These are phyloP conservation scores for Sebastes wilsoni DNA, from an alignment of 2,797 vertebrate genomes.

Conservation along the genomic window DNA sequence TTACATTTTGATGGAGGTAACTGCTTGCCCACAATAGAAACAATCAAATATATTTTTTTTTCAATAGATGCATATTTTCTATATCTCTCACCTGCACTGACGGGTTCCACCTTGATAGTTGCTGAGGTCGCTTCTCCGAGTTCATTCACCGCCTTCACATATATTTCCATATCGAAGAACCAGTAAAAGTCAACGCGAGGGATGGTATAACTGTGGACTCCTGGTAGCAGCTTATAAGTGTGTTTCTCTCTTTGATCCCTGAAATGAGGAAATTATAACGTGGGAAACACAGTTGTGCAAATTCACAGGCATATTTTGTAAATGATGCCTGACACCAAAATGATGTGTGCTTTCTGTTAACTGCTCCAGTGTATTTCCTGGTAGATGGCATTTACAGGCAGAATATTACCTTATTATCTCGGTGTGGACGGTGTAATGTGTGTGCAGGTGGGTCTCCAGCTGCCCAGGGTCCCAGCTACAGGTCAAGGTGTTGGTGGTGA, in stretches of 20 bases:
- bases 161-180: constrained; percentile 81
- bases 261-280: background rate
- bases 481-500: constrained; percentile 70
- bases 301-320: background rate
- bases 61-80: background rate
- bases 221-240: constrained; percentile 47
- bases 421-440: constrained; percentile 75
- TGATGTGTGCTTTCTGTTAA: background rate
- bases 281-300: constrained; percentile 1
- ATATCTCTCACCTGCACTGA: constrained; percentile 81
- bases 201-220: constrained; percentile 76
- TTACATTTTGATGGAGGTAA: background rate
- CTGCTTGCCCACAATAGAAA: background rate
- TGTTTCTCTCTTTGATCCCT: constrained; percentile 42
- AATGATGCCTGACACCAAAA: background rate
- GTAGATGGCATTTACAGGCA: background rate
- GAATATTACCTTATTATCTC: constrained; percentile 61
- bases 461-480: constrained; percentile 87
- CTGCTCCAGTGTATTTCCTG: background rate
- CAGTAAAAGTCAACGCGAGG: constrained; percentile 78
- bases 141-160: constrained; percentile 84
- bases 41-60: background rate
- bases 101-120: constrained; percentile 81
- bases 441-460: constrained; percentile 74
- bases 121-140: constrained; percentile 81